These are phyloP conservation scores for Eulemur mongoz DNA, from an alignment of 2,797 vertebrate genomes.

Conservation along the genomic window DNA sequence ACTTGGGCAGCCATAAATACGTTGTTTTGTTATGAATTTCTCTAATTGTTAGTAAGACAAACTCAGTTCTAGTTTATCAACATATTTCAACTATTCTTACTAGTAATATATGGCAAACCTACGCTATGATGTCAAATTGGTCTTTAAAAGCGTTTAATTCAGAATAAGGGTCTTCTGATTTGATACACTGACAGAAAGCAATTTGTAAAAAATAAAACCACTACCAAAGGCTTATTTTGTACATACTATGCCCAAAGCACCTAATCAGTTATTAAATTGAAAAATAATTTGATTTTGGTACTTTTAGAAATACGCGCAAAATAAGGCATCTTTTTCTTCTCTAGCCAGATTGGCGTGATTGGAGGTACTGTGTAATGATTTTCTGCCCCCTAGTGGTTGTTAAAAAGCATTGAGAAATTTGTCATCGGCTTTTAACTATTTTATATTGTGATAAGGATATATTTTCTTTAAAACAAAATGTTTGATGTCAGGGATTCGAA, in stretches of 20 bases:
- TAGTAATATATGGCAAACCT: not conserved
- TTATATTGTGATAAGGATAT: not conserved
- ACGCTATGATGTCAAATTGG: not conserved
- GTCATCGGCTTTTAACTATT: not conserved
- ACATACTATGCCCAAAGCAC: not conserved
- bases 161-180: not conserved
- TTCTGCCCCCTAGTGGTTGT: conserved; percentile 60
- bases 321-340: not conserved
- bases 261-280: not conserved
- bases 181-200: not conserved
- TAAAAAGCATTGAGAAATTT: conserved; percentile 7
- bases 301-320: conserved; percentile 2
- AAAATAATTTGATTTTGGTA: conserved; percentile 4
- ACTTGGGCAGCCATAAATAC: not conserved
- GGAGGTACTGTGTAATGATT: not conserved
- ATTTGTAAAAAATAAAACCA: not conserved
- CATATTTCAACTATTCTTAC: not conserved
- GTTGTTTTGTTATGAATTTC: not conserved
- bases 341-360: not conserved
- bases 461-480: not conserved
- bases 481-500: not conserved
- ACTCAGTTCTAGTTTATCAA: not conserved
- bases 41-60: conserved; percentile 22
- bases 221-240: not conserved
- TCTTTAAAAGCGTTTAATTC: not conserved